Evolutionary conservation across 1,140 invertebrate species (phyloP).

Genomic region (Drosophila kurseongensis): DNA sequence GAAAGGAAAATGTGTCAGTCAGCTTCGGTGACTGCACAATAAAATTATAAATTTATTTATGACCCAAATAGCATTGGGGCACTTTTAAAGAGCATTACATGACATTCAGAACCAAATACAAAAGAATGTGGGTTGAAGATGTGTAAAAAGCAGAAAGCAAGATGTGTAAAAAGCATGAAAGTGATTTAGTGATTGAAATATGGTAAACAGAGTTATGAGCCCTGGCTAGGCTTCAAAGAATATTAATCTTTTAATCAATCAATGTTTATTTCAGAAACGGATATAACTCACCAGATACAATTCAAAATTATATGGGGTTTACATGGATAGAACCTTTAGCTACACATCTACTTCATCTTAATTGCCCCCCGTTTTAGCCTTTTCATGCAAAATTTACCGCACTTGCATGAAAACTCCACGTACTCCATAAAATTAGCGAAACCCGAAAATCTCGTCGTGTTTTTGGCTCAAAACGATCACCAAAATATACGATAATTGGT

Average conservation of each 20-base stretch:
- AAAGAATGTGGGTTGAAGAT: too few species aligned
- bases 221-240: too few species aligned
- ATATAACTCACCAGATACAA: too few species aligned
- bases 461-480: conserved; percentile 4
- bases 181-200: background rate
- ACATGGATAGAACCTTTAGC: too few species aligned
- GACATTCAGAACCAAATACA: background rate
- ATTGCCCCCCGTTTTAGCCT: too few species aligned
- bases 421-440: conserved; percentile 19
- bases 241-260: too few species aligned
- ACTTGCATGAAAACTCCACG: background rate
- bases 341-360: too few species aligned
- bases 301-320: too few species aligned
- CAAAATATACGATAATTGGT: conserved; percentile 23
- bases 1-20: conserved; percentile 5
- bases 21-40: conserved; percentile 16
- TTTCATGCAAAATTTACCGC: background rate
- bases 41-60: conserved; percentile 26
- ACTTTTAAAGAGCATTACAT: conserved; percentile 23
- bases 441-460: conserved; percentile 11
- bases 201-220: background rate
- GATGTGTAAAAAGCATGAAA: background rate
- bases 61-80: conserved; percentile 14
- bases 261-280: too few species aligned
- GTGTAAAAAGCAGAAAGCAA: too few species aligned